Percentiles rank a stretch among this genome's conserved stretches.
phyloP scores from a whole-genome alignment of 2,113 vertebrate genomes.

The Amazona guildingii region DNA sequence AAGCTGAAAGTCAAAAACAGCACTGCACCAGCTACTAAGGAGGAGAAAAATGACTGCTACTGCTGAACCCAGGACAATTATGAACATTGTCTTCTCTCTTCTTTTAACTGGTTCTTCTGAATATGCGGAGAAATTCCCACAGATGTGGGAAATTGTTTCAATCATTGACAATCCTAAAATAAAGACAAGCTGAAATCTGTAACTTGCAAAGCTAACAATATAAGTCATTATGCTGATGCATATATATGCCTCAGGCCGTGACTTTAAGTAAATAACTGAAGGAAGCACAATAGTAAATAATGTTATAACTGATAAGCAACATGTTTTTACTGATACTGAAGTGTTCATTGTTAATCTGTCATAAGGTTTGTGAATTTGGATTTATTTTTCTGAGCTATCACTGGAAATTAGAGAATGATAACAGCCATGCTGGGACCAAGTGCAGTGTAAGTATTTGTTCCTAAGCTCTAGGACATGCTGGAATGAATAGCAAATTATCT shows the following conservation, averaged over 20 bases:
- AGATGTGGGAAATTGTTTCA: background rate
- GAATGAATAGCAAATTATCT: background rate
- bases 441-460: background rate
- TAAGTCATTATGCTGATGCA: background rate
- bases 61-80: background rate
- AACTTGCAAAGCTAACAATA: background rate
- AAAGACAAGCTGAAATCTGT: background rate
- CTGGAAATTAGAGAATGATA: background rate
- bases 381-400: background rate
- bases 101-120: background rate
- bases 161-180: background rate
- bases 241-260: background rate
- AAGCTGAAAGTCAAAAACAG: too few relatives aligned
- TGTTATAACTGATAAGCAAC: background rate
- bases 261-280: background rate
- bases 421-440: background rate
- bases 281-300: background rate
- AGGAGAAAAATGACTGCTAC: too few relatives aligned
- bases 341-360: background rate
- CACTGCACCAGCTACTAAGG: too few relatives aligned
- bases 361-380: background rate
- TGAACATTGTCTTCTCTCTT: background rate
- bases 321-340: background rate
- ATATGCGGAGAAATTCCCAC: background rate
- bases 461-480: background rate